Conservation (phyloP, 2,888 invertebrate species). For the Colletes collaris region DNA sequence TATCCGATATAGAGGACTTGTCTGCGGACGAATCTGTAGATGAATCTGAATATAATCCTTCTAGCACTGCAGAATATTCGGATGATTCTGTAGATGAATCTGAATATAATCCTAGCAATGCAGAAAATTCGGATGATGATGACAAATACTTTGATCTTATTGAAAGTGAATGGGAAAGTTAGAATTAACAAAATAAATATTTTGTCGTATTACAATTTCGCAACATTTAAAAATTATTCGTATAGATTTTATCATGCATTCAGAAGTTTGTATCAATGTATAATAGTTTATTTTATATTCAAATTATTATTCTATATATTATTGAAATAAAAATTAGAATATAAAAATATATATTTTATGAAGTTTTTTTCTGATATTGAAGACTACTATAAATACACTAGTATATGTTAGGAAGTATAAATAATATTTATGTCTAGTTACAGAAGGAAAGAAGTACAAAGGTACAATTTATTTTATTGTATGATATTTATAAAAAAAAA, state of each 20-base stretch:
- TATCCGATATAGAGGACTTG: constrained; percentile 15
- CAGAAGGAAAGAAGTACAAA: neutral
- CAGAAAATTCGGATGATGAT: constrained; percentile 65
- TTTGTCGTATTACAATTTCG: neutral
- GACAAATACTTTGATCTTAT: constrained; percentile 31
- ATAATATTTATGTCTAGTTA: neutral
- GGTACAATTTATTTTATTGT: neutral
- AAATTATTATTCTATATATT: constrained; percentile 43
- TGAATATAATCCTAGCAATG: constrained; percentile 73
- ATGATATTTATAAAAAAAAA: neutral
- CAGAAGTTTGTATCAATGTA: constrained; percentile 21
- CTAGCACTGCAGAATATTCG: constrained; percentile 60
- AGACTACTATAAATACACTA: constrained; percentile 13
- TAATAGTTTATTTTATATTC: constrained; percentile 45
- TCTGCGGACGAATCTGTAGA: constrained; percentile 71
- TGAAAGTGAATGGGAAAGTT: constrained; percentile 43
- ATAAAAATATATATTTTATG: constrained; percentile 21
- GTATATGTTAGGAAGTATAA: neutral
- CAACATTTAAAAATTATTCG: constrained; percentile 21
- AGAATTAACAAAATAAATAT: constrained; percentile 10
- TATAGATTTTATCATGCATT: constrained; percentile 10
- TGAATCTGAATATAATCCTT: constrained; percentile 78
- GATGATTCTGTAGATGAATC: constrained; percentile 78
- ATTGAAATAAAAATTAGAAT: constrained; percentile 13
- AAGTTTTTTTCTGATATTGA: neutral